phyloP scores from a whole-genome alignment of 2,888 invertebrate species.

The Hermaeophaga mercurialis region DNA sequence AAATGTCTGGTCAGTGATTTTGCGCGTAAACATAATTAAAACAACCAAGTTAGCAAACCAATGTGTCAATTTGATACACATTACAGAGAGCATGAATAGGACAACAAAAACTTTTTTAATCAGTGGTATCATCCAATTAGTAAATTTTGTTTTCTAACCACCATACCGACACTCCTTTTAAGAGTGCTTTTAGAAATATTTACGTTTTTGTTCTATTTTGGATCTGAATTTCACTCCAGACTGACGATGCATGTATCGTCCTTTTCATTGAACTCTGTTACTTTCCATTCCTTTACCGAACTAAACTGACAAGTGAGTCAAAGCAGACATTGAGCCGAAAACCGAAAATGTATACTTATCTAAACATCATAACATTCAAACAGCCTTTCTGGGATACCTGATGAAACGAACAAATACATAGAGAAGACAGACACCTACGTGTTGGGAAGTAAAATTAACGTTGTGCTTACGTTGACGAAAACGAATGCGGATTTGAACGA shows the following conservation, averaged over 20 bases:
- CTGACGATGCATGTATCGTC: slow-evolving; percentile 6
- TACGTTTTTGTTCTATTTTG: neutral
- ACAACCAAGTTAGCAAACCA: too few relatives aligned
- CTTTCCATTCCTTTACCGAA: neutral
- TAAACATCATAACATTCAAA: slow-evolving; percentile 17
- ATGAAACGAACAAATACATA: slow-evolving; percentile 13
- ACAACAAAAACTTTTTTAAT: too few relatives aligned
- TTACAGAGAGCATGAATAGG: too few relatives aligned
- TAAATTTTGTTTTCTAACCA: too few relatives aligned
- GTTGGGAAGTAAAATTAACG: slow-evolving; percentile 2
- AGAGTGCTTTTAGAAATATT: too few relatives aligned
- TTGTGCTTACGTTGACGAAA: neutral
- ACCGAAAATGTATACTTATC: slow-evolving; percentile 11
- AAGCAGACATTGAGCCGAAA: slow-evolving; percentile 13
- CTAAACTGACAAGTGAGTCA: slow-evolving; percentile 16
- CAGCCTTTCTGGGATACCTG: slow-evolving; percentile 11
- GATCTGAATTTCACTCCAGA: neutral
- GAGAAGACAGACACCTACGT: slow-evolving; percentile 20
- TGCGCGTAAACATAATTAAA: too few relatives aligned
- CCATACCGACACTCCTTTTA: too few relatives aligned
- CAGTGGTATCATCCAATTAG: too few relatives aligned
- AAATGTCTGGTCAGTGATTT: too few relatives aligned
- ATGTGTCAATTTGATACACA: too few relatives aligned
- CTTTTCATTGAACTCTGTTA: slow-evolving; percentile 13
- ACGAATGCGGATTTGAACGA: too few relatives aligned